phyloP scores from a whole-genome alignment of 2,113 vertebrate genomes.

The Heterotis niloticus region DNA sequence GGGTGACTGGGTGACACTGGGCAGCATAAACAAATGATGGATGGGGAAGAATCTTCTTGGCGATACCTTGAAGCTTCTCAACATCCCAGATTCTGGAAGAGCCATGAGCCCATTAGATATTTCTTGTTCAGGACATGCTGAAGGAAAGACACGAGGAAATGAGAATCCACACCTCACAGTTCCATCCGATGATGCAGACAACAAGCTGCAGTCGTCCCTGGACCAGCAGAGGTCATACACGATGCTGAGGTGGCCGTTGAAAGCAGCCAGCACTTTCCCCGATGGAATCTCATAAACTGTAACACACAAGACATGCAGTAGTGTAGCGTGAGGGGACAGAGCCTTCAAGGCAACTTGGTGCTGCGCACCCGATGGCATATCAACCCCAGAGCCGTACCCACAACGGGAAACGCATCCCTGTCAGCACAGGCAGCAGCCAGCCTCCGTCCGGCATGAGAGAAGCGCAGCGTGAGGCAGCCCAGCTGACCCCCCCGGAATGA shows the following conservation, averaged over 20 bases:
- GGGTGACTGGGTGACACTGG: slow-evolving; percentile 81
- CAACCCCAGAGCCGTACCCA: slow-evolving; percentile 63
- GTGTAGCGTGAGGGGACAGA: neutral
- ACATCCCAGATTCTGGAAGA: slow-evolving; percentile 82
- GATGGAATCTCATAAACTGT: slow-evolving; percentile 95
- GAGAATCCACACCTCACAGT: slow-evolving; percentile 76
- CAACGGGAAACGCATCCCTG: slow-evolving; percentile 81
- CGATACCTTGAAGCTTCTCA: slow-evolving; percentile 62
- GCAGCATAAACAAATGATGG: slow-evolving; percentile 90
- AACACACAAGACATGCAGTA: slow-evolving; percentile 29
- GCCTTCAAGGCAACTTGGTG: neutral
- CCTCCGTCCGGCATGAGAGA: slow-evolving; percentile 80
- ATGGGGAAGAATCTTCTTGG: slow-evolving; percentile 86
- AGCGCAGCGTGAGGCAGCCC: slow-evolving; percentile 83
- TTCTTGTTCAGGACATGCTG: neutral
- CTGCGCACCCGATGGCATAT: neutral
- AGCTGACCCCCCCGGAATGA: slow-evolving; percentile 81
- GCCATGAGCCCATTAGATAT: slow-evolving; percentile 19
- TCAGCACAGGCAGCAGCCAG: slow-evolving; percentile 89
- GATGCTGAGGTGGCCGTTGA: slow-evolving; percentile 89
- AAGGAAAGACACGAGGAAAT: neutral
- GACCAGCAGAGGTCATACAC: slow-evolving; percentile 97
- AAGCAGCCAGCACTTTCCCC: slow-evolving; percentile 77
- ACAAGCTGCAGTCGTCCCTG: slow-evolving; percentile 72
- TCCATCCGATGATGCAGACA: slow-evolving; percentile 91